Evolutionary conservation across 2,888 invertebrate species (phyloP).

Genomic region (Autographa pulchrina): DNA sequence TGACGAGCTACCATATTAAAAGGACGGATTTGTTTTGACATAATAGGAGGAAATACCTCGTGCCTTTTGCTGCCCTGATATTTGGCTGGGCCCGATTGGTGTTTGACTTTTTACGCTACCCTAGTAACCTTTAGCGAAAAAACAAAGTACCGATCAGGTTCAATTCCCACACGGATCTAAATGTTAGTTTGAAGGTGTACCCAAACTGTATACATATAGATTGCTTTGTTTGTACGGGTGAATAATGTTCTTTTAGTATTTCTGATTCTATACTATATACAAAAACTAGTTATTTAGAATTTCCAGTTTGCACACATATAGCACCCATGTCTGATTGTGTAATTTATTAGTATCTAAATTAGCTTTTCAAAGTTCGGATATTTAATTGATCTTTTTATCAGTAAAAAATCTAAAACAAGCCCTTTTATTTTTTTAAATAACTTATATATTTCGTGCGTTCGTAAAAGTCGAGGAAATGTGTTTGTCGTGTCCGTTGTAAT

Average conservation of each 20-base stretch:
- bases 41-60: neutral
- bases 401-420: neutral
- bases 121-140: conserved; percentile 4
- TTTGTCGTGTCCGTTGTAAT: conserved; percentile 54
- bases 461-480: conserved; percentile 18
- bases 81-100: neutral
- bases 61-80: neutral
- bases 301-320: no score
- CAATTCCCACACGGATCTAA: conserved; percentile 1
- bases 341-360: no score
- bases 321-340: no score
- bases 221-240: no score
- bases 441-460: neutral
- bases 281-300: no score
- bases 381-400: neutral
- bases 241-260: no score
- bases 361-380: no score
- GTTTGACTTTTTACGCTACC: conserved; percentile 5
- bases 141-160: conserved; percentile 3
- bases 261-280: no score
- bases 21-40: neutral
- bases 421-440: neutral
- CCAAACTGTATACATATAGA: no score
- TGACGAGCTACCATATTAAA: neutral
- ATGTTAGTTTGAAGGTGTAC: neutral